Evolutionary conservation across 2,888 invertebrate genomes (phyloP), one percentile per base, ranked within the genome.

Genomic region (Lucinisca nassula): DNA sequence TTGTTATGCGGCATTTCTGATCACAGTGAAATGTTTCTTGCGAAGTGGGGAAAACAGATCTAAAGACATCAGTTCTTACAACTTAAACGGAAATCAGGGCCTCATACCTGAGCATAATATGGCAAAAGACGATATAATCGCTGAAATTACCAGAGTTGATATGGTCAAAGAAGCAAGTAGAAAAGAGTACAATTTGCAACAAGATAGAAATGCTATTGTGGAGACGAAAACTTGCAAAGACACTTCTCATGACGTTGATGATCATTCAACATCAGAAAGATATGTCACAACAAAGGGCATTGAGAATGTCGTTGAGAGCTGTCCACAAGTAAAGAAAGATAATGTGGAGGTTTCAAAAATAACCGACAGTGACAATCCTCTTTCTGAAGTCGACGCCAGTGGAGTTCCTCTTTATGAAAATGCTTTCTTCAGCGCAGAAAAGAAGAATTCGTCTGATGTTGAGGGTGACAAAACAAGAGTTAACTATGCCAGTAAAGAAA

Each of bases 1-100:
- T 35, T 67, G 67, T 67, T 67, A 67, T 67, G 67, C 67, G 3
- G 67, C 67, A n/a, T 67, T 67, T 17, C 24, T 67, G 32, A 35
- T 67, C 1, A 67, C 67, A 67, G 10, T 27, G 17, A 67, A 67
- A 67, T 67, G 67, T 35, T 6, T 67, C 35, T 2, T 4, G 12
- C 1, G 21, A 2, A 67, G 17, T 12, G 17, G 10, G 17, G 67
- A 35, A 1, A 35, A 1, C 1, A 4, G 67, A 35, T 1, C 32
- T 32, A 35, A 32, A 67, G 35, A 6, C 32, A 6, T 35, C 32
- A 35, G 35, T 35, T 32, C 35, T 10, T 67, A 67, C 67, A 67
- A 35, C 30, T 6, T 67, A 27, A 67, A 67, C 35, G 67, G 67
- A 67, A 6, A 35, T 67, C 17, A 67, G 1, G 27, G 27, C 17